phyloP scores from a whole-genome alignment of 2,888 invertebrate species.

The Amphipyra tragopoginis region DNA sequence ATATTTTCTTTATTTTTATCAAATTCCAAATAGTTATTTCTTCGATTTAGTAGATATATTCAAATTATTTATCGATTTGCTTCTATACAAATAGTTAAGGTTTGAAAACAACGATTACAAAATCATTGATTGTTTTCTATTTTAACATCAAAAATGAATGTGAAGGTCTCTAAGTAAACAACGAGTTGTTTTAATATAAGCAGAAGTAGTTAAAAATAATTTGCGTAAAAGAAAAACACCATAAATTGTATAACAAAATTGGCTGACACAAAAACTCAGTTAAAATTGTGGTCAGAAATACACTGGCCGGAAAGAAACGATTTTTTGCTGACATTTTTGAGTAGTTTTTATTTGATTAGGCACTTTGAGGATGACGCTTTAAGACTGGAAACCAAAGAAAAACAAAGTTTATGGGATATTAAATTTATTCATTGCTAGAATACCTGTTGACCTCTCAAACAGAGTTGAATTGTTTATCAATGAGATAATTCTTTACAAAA shows the following conservation, averaged over 20 bases:
- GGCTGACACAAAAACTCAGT: conserved; percentile 1
- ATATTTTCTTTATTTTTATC: too few species aligned
- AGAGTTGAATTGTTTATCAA: background rate
- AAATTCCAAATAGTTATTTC: too few species aligned
- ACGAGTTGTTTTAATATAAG: too few species aligned
- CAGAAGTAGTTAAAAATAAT: too few species aligned
- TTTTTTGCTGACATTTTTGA: background rate
- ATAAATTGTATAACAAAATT: background rate
- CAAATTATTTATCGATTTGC: too few species aligned
- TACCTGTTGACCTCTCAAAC: conserved; percentile 1
- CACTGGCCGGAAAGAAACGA: background rate
- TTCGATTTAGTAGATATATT: too few species aligned
- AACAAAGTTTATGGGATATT: conserved; percentile 6
- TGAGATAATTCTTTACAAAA: background rate
- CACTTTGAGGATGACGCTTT: conserved; percentile 1
- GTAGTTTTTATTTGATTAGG: conserved; percentile 1
- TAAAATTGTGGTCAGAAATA: background rate
- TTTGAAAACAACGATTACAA: too few species aligned
- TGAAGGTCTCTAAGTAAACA: too few species aligned
- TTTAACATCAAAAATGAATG: too few species aligned
- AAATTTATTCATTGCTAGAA: conserved; percentile 9
- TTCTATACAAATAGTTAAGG: too few species aligned
- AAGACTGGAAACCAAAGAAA: background rate
- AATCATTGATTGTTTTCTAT: too few species aligned
- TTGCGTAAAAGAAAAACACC: background rate